Conservation (phyloP, 1,140 invertebrate genomes). For the Drosophila pseudoananassae region DNA sequence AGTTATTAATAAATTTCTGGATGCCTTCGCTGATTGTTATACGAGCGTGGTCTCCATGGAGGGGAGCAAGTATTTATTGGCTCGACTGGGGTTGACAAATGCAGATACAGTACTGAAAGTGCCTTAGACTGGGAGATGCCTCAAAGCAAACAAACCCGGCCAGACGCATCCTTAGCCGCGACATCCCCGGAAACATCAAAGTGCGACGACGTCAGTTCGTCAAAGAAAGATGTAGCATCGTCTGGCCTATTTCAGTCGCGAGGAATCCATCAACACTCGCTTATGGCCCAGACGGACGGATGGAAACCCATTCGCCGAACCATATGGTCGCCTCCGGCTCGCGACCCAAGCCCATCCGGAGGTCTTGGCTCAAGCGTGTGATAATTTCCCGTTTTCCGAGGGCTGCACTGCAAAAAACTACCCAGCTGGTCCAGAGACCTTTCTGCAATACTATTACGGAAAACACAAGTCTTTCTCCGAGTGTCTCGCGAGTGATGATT, state of each 20-base stretch:
- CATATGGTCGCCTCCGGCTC: conserved; percentile 47
- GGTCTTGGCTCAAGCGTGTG: conserved; percentile 23
- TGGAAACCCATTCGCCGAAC: conserved; percentile 23
- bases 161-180: conserved; percentile 53
- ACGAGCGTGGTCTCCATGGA: conserved; percentile 23
- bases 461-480: conserved; percentile 16
- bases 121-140: conserved; percentile 24
- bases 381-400: conserved; percentile 26
- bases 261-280: conserved; percentile 50
- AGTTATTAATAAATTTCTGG: conserved; percentile 70
- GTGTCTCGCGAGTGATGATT: conserved; percentile 50
- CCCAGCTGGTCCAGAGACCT: no score
- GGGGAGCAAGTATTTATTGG: conserved; percentile 10
- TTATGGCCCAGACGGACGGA: conserved; percentile 14
- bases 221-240: conserved; percentile 46
- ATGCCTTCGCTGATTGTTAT: conserved; percentile 73
- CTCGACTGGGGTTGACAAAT: conserved; percentile 16
- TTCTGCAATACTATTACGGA: no score
- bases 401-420: conserved; percentile 1
- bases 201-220: conserved; percentile 73
- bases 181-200: conserved; percentile 56
- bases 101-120: conserved; percentile 29
- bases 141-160: conserved; percentile 32
- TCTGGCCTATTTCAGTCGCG: conserved; percentile 56
- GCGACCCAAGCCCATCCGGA: conserved; percentile 8